Percentiles rank a stretch among this genome's conserved stretches.
These are phyloP conservation scores for Falco naumanni DNA, from an alignment of 2,797 vertebrate genomes.

Conservation along the genomic window DNA sequence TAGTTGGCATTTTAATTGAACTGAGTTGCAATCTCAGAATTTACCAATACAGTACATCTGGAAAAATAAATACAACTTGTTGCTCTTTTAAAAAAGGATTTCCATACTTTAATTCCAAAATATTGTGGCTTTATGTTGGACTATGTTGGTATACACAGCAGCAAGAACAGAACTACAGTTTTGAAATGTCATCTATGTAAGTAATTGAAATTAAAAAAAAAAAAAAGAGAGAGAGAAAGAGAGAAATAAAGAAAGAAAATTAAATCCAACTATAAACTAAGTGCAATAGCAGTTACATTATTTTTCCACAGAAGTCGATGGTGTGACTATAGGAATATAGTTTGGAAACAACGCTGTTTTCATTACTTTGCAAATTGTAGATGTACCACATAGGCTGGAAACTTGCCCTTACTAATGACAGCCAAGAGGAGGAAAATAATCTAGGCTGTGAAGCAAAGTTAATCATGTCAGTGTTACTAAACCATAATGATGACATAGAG, in stretches of 20 bases:
- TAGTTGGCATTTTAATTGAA: background rate
- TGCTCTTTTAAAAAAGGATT: background rate
- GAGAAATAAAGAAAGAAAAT: too few relatives aligned
- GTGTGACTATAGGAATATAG: background rate
- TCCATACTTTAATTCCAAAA: background rate
- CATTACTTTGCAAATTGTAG: background rate
- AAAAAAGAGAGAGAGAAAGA: too few relatives aligned
- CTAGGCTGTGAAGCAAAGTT: background rate
- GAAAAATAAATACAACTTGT: background rate
- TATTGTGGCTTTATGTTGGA: background rate
- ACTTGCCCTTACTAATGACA: background rate
- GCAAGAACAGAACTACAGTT: background rate
- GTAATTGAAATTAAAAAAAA: background rate
- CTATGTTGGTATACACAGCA: background rate
- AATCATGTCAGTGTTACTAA: background rate
- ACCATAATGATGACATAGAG: background rate
- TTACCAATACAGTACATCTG: background rate
- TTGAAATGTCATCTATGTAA: background rate
- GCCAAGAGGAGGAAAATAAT: background rate
- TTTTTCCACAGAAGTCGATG: background rate
- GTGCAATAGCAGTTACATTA: background rate
- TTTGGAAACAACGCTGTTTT: background rate
- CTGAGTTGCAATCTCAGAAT: background rate
- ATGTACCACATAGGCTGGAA: background rate
- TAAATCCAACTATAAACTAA: background rate